These are phyloP conservation scores for Equus quagga DNA, from an alignment of 2,113 vertebrate species.

Conservation along the genomic window DNA sequence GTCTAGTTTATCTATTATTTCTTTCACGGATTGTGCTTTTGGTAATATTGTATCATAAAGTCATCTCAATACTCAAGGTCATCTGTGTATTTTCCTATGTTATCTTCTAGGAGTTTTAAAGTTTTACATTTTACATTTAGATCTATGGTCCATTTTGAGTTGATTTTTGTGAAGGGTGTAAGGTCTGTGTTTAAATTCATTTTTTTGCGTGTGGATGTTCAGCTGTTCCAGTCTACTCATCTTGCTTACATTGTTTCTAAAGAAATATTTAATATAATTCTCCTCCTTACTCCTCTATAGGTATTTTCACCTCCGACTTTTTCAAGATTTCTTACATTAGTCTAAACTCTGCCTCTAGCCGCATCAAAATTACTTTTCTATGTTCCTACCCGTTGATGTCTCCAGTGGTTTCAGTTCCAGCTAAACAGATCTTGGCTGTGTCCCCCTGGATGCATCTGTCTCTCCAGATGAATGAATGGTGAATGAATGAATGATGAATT, in stretches of 20 bases:
- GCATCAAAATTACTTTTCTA: background rate
- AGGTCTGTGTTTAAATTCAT: background rate
- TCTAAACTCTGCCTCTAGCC: background rate
- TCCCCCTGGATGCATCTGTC: background rate
- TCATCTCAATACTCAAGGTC: background rate
- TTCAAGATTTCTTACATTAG: background rate
- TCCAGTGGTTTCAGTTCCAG: background rate
- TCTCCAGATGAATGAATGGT: background rate
- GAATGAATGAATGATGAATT: background rate
- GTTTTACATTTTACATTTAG: no score
- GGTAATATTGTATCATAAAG: background rate
- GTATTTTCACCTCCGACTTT: background rate
- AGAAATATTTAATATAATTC: background rate
- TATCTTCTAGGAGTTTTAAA: background rate
- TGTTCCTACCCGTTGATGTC: background rate
- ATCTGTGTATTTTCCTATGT: background rate
- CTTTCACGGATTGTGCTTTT: background rate
- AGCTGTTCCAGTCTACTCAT: background rate
- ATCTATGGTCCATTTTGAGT: background rate
- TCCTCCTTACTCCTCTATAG: background rate
- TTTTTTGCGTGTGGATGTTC: background rate
- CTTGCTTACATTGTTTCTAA: background rate
- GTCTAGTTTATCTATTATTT: background rate
- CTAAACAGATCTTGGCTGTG: background rate
- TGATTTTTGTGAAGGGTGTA: background rate